Percentiles rank a stretch among this genome's conserved stretches.
These are phyloP conservation scores for Drymodes brunneopygia DNA, from an alignment of 2,113 vertebrate species.

Conservation along the genomic window DNA sequence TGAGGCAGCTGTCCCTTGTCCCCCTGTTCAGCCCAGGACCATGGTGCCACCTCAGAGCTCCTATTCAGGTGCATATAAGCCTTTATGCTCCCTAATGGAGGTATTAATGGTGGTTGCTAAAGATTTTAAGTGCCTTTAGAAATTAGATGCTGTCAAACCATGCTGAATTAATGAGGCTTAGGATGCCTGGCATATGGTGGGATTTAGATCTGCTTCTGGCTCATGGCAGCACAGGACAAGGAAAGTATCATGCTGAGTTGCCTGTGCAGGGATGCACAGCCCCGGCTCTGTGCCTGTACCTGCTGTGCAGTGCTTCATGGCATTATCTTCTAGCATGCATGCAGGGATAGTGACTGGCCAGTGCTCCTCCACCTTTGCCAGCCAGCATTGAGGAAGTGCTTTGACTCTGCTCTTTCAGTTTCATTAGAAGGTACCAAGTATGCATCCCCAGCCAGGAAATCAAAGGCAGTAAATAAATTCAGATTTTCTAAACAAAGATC, in stretches of 20 bases:
- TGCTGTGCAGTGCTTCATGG: not conserved
- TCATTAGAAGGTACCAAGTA: not conserved
- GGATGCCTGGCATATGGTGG: not conserved
- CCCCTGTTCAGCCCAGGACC: not conserved
- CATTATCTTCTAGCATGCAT: not conserved
- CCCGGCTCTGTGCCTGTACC: not conserved
- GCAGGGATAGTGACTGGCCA: not conserved
- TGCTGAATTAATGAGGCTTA: not conserved
- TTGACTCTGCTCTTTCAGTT: not conserved
- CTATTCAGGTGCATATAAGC: not conserved
- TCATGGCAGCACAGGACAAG: not conserved
- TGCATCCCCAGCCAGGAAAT: not conserved
- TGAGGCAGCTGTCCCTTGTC: not conserved
- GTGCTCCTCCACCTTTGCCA: not conserved
- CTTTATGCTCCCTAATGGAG: not conserved
- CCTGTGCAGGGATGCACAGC: not conserved
- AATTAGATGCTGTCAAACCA: not conserved
- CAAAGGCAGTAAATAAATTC: not conserved
- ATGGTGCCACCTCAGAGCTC: not conserved
- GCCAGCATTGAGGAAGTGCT: not conserved
- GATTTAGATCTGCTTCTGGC: not conserved
- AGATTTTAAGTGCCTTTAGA: not conserved
- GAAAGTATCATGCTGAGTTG: not conserved
- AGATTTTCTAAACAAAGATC: not conserved
- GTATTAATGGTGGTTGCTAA: not conserved